phyloP scores from a whole-genome alignment of 2,113 vertebrate species.

The Rana temporaria region DNA sequence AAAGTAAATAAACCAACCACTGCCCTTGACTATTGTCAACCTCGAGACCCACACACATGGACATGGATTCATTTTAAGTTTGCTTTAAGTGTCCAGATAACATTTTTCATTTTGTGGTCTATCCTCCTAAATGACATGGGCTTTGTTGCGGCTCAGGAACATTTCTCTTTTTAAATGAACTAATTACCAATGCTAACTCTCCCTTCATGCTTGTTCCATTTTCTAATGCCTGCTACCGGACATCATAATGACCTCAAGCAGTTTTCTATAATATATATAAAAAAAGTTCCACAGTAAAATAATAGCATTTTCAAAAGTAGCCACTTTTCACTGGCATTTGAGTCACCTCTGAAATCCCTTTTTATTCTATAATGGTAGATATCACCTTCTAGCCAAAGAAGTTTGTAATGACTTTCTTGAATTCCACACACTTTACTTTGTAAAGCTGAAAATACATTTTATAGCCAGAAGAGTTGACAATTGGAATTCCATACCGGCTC shows the following conservation, averaged over 20 bases:
- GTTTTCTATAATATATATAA: neutral
- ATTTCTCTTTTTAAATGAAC: neutral
- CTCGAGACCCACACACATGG: too few relatives aligned
- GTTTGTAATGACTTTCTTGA: slow-evolving; percentile 18
- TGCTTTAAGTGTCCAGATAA: too few relatives aligned
- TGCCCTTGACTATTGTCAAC: too few relatives aligned
- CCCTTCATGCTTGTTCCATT: neutral
- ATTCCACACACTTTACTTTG: neutral
- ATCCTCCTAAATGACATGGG: too few relatives aligned
- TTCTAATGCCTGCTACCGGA: neutral
- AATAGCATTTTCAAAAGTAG: slow-evolving; percentile 10
- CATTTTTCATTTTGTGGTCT: too few relatives aligned
- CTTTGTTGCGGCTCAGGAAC: too few relatives aligned
- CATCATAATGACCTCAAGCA: neutral
- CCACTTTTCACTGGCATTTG: slow-evolving; percentile 11
- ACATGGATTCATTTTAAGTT: too few relatives aligned
- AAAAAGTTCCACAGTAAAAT: neutral
- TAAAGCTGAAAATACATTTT: slow-evolving; percentile 8
- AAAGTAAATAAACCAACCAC: too few relatives aligned
- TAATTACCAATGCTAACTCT: neutral
- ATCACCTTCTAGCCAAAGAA: slow-evolving; percentile 21
- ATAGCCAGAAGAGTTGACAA: neutral
- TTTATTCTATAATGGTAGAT: neutral
- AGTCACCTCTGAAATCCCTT: slow-evolving; percentile 14
- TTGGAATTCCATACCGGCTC: neutral